A percentile compares a stretch with the other conserved stretches of the same genome.
Conservation (phyloP, 2,888 invertebrate species). For the Leptarthrus brevirostris region DNA sequence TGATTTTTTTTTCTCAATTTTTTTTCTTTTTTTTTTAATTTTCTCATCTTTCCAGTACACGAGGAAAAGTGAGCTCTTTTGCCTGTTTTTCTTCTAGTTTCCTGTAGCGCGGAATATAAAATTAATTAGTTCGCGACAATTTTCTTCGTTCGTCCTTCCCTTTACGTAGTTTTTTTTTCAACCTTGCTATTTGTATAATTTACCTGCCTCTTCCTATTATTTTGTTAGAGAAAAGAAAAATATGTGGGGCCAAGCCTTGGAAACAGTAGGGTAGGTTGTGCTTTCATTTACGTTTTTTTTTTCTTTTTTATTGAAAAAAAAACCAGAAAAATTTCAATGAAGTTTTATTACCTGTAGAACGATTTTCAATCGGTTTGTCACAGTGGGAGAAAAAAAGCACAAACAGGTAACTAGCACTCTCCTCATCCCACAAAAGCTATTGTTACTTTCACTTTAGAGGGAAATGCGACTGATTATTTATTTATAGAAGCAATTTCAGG, state of each 20-base stretch:
- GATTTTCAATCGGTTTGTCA: neutral
- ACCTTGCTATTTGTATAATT: conserved; percentile 17
- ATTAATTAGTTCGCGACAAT: conserved; percentile 20
- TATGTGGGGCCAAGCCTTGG: neutral
- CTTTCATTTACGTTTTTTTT: neutral
- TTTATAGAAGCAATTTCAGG: too few relatives aligned
- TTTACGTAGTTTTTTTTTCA: neutral
- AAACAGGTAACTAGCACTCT: too few relatives aligned
- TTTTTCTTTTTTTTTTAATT: neutral
- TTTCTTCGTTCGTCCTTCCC: conserved; percentile 3
- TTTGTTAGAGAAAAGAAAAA: neutral
- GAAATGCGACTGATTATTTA: too few relatives aligned
- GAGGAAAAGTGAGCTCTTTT: neutral
- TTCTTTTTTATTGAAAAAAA: neutral
- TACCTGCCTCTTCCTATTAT: neutral
- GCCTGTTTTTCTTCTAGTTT: neutral
- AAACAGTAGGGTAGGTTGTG: neutral
- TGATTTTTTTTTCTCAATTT: neutral
- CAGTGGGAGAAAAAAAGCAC: too few relatives aligned
- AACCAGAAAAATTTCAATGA: neutral
- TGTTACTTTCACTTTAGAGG: too few relatives aligned
- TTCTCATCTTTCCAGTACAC: neutral
- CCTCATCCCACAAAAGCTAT: too few relatives aligned
- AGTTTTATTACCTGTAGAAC: neutral
- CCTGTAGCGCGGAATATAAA: conserved; percentile 10